A percentile compares a stretch with the other conserved stretches of the same genome.
phyloP scores from a whole-genome alignment of 2,888 invertebrate species.

The Mesochorus sp. region DNA sequence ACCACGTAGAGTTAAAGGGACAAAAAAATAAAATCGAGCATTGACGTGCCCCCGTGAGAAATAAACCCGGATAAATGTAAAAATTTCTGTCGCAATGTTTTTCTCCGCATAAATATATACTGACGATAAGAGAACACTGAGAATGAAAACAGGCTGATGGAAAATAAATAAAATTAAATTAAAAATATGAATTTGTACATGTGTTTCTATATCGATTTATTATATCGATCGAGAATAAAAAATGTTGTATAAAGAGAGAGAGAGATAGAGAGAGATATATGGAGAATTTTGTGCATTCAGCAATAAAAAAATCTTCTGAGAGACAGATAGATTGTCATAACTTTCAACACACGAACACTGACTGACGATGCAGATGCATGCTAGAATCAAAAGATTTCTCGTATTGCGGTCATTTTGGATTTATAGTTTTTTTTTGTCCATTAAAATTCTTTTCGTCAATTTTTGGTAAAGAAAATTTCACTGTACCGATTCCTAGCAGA shows the following conservation, averaged over 20 bases:
- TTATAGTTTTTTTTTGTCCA: slow-evolving; percentile 17
- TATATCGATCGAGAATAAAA: slow-evolving; percentile 25
- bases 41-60: slow-evolving; percentile 43
- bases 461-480: slow-evolving; percentile 45
- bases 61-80: slow-evolving; percentile 31
- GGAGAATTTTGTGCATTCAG: slow-evolving; percentile 66
- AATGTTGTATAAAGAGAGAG: slow-evolving; percentile 18
- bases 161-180: not conserved
- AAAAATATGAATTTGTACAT: not conserved
- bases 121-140: slow-evolving; percentile 41
- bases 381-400: slow-evolving; percentile 65
- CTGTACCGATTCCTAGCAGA: slow-evolving; percentile 55
- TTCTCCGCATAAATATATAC: slow-evolving; percentile 5
- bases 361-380: slow-evolving; percentile 72
- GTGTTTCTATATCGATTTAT: not conserved
- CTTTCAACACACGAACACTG: slow-evolving; percentile 71
- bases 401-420: slow-evolving; percentile 49
- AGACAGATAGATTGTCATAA: slow-evolving; percentile 58
- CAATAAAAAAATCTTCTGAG: slow-evolving; percentile 64
- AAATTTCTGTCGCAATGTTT: slow-evolving; percentile 19
- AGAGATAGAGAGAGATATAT: slow-evolving; percentile 60
- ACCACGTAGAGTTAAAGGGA: not conserved
- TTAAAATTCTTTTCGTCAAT: slow-evolving; percentile 28
- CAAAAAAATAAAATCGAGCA: not conserved
- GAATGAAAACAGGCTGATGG: slow-evolving; percentile 12